phyloP scores from a whole-genome alignment of 2,113 vertebrate species.

The Brienomyrus longianalis region DNA sequence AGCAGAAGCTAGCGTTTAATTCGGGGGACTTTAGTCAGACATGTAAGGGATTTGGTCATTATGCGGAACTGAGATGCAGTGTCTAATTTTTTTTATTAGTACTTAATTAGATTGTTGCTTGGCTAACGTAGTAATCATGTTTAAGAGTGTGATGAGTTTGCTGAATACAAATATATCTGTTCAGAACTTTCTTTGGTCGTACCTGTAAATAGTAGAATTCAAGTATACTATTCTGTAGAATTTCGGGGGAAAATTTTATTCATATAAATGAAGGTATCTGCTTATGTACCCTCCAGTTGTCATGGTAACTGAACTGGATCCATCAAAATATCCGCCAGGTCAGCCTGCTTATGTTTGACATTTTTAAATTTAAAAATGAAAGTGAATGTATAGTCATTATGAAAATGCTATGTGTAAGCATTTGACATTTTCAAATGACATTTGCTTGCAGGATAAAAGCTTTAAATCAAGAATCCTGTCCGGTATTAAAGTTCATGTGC shows the following conservation, averaged over 20 bases:
- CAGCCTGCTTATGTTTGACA: neutral
- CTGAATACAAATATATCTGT: neutral
- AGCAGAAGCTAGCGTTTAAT: neutral
- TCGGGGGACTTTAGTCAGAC: neutral
- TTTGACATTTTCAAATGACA: neutral
- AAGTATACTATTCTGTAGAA: neutral
- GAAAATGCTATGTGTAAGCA: neutral
- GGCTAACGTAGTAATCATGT: neutral
- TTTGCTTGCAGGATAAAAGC: conserved; percentile 3
- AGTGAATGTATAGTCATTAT: neutral
- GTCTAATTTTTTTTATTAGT: neutral
- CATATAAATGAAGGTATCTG: neutral
- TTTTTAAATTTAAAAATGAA: neutral
- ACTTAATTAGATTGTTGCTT: neutral
- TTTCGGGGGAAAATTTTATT: neutral
- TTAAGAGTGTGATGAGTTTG: neutral
- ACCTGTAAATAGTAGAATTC: neutral
- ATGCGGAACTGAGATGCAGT: neutral
- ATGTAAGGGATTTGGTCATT: neutral
- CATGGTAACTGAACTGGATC: neutral
- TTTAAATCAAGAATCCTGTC: neutral
- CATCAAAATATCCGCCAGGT: neutral
- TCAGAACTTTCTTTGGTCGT: neutral
- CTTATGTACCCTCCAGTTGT: neutral
- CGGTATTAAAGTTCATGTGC: neutral